Conservation (phyloP, 2,888 invertebrate genomes). For the Meiosimyza platycephala region DNA sequence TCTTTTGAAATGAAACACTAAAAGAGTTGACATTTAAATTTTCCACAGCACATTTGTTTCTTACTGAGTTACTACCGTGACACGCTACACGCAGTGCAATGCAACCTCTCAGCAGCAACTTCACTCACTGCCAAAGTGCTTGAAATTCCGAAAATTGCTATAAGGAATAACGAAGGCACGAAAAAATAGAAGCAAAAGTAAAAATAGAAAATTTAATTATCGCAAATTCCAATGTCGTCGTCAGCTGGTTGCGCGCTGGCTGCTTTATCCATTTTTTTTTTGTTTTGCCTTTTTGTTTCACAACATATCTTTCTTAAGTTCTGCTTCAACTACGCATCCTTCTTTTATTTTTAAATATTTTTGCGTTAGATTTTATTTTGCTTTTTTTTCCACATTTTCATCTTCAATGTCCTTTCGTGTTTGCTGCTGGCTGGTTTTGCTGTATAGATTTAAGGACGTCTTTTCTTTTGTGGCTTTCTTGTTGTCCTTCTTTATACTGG, state of each 20-base stretch:
- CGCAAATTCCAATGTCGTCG: slow-evolving; percentile 34
- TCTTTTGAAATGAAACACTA: no score
- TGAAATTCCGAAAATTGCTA: slow-evolving; percentile 8
- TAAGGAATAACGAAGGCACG: not conserved
- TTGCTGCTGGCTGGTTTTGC: not conserved
- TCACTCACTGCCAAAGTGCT: not conserved
- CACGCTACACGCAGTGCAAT: not conserved
- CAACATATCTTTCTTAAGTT: not conserved
- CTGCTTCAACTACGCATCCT: slow-evolving; percentile 11
- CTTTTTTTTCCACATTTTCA: not conserved
- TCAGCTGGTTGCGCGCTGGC: not conserved
- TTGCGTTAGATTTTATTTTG: not conserved
- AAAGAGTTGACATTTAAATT: no score
- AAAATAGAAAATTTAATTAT: slow-evolving; percentile 32
- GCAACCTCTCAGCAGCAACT: not conserved
- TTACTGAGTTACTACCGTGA: not conserved
- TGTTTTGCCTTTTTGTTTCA: not conserved
- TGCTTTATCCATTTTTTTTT: slow-evolving; percentile 11
- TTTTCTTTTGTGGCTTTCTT: not conserved
- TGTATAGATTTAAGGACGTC: slow-evolving; percentile 19
- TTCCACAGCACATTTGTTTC: not conserved
- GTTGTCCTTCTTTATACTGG: not conserved
- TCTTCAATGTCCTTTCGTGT: not conserved
- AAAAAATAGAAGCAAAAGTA: not conserved
- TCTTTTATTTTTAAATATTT: not conserved